Conservation (phyloP, 2,888 invertebrate species). For the Sphinx pinastri region DNA sequence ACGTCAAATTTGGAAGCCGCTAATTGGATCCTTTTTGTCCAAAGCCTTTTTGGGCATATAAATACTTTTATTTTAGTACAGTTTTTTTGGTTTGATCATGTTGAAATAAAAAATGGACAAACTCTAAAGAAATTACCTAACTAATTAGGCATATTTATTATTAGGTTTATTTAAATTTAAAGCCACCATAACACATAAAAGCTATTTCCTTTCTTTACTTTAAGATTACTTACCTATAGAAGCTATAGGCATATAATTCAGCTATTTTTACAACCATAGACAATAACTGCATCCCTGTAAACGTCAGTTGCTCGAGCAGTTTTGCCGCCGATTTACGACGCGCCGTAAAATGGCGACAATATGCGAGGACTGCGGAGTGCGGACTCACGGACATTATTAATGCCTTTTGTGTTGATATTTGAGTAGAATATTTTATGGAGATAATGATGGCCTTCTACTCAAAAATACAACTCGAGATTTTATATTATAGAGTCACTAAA, state of each 20-base stretch:
- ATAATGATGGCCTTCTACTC: not conserved
- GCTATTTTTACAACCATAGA: conserved; percentile 5
- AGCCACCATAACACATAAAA: too few relatives aligned
- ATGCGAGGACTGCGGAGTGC: not conserved
- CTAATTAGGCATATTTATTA: too few relatives aligned
- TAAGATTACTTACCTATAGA: not conserved
- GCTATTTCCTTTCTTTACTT: too few relatives aligned
- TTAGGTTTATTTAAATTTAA: too few relatives aligned
- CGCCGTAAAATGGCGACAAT: conserved; percentile 52
- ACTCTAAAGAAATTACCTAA: too few relatives aligned
- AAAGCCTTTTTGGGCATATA: not conserved
- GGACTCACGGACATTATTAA: conserved; percentile 13
- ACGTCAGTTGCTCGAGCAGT: conserved; percentile 47
- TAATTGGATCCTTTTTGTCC: not conserved
- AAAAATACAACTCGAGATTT: not conserved
- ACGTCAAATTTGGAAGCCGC: not conserved
- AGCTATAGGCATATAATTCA: not conserved
- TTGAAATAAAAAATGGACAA: too few relatives aligned
- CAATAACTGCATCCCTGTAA: conserved; percentile 35
- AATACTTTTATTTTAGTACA: too few relatives aligned
- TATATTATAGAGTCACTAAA: not conserved
- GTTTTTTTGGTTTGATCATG: too few relatives aligned
- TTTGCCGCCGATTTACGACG: conserved; percentile 60
- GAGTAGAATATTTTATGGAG: conserved; percentile 5
- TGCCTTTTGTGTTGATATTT: not conserved